Percentiles rank a stretch among this genome's conserved stretches.
phyloP scores from a whole-genome alignment of 1,140 invertebrate genomes.

The Polypedilum vanderplanki region DNA sequence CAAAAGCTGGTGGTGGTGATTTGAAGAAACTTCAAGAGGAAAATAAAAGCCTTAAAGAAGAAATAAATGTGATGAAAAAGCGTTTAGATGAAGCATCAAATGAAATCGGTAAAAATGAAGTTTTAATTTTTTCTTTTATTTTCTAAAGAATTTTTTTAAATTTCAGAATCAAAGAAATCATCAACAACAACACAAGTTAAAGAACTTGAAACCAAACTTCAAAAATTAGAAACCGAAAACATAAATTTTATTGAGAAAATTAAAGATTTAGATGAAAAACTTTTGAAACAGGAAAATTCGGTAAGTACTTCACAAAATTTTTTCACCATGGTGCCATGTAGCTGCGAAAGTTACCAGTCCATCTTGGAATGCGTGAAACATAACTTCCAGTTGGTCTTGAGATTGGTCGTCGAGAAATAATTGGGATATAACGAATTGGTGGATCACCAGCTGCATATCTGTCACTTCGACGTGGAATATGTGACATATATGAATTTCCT shows the following conservation, averaged over 20 bases:
- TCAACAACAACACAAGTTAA: background rate
- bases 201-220: constrained; percentile 37
- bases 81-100: background rate
- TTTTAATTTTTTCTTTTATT: background rate
- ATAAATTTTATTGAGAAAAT: constrained; percentile 37
- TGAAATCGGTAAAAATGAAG: background rate
- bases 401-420: no score
- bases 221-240: constrained; percentile 38
- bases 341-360: background rate
- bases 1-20: constrained; percentile 35
- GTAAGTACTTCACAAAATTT: constrained; percentile 29
- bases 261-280: constrained; percentile 41
- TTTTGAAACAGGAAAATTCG: constrained; percentile 39
- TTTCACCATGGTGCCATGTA: no score
- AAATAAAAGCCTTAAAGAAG: constrained; percentile 33
- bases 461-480: constrained; percentile 51
- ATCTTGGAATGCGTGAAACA: background rate
- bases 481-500: constrained; percentile 78
- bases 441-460: background rate
- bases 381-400: background rate
- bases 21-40: constrained; percentile 37
- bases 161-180: constrained; percentile 4
- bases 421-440: background rate
- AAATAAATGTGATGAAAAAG: background rate
- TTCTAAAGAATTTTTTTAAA: constrained; percentile 31